Conservation (phyloP, 2,888 invertebrate species). For the Trimorus sp. region DNA sequence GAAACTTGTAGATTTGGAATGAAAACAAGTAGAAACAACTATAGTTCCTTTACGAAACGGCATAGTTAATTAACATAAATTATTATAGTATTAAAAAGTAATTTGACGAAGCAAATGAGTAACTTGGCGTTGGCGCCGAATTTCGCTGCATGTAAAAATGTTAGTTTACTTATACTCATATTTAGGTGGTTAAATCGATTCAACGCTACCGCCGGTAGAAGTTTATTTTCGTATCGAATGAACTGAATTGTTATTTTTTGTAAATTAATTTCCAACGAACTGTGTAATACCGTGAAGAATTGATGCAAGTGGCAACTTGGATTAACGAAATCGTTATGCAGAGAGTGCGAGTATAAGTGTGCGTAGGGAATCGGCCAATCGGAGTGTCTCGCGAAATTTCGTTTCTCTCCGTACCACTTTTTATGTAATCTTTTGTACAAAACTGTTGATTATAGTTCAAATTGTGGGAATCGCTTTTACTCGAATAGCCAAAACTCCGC, state of each 20-base stretch:
- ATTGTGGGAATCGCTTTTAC: background rate
- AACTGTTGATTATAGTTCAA: conserved; percentile 14
- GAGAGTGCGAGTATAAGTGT: conserved; percentile 4
- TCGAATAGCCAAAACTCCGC: too few species aligned
- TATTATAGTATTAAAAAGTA: conserved; percentile 68
- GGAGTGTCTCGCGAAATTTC: conserved; percentile 8
- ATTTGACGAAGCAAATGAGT: background rate
- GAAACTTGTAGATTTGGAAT: conserved; percentile 49
- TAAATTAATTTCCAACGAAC: background rate
- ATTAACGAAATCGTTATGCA: background rate
- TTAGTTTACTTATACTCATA: conserved; percentile 15
- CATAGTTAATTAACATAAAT: conserved; percentile 73
- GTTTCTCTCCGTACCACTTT: conserved; percentile 14
- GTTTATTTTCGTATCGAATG: conserved; percentile 20
- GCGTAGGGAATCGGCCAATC: conserved; percentile 18
- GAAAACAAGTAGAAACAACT: conserved; percentile 71
- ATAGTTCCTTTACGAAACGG: conserved; percentile 77
- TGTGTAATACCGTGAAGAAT: conserved; percentile 1
- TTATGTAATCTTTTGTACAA: conserved; percentile 13
- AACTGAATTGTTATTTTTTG: background rate
- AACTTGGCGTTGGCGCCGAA: conserved; percentile 28
- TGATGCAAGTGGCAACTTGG: background rate
- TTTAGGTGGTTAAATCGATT: background rate
- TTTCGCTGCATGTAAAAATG: conserved; percentile 21
- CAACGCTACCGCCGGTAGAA: background rate